Evolutionary conservation across 1,140 invertebrate species (phyloP), one percentile per base, ranked within the genome.

Genomic region (Achroia grisella): DNA sequence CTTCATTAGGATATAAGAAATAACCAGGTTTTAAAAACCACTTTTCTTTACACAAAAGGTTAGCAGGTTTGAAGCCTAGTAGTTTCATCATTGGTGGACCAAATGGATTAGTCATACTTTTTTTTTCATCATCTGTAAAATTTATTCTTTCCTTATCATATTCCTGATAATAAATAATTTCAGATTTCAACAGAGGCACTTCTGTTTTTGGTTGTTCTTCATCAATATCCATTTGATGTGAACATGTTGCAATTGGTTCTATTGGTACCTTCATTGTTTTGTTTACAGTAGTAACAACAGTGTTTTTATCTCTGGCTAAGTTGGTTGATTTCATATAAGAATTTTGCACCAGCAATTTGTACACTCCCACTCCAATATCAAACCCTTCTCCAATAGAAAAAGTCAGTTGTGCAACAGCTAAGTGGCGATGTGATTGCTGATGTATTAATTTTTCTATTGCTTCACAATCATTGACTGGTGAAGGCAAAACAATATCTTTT

Each of bases 1-100:
- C 62, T 62, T 85, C 81, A 74, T 70, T 76, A 27, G 81, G 77
- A 62, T 69, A 85, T 36, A 85, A 60, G 44, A 83, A 85, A 27
- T 78, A 71, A 32, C 73, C 58, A 40, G 57, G 43, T 66, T 81
- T 81, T 2, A 75, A 51, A 54, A 63, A 83, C 71, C 81, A 85
- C 55, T 81, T 85, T 41, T 83, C 72, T 56, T 83, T 85, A 34
- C 65, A 67, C 28, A 83, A 56, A 4, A 70, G 44, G 40, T 31
- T 62, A 23, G 40, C 59, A 35, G 81, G 72, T 56, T 85, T 85
- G 40, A 85, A 83, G 36, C 81, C 81, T 10, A 85, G 57, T n/a
- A 85, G 53, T 56, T 78, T 85, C 28, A 85, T 35, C 52, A 61
- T 68, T 1, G 73, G 69, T 39, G 71, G 66, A 0, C 75, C 78